These are phyloP conservation scores for Hydraecia micacea DNA, from an alignment of 2,888 invertebrate genomes.

Conservation along the genomic window DNA sequence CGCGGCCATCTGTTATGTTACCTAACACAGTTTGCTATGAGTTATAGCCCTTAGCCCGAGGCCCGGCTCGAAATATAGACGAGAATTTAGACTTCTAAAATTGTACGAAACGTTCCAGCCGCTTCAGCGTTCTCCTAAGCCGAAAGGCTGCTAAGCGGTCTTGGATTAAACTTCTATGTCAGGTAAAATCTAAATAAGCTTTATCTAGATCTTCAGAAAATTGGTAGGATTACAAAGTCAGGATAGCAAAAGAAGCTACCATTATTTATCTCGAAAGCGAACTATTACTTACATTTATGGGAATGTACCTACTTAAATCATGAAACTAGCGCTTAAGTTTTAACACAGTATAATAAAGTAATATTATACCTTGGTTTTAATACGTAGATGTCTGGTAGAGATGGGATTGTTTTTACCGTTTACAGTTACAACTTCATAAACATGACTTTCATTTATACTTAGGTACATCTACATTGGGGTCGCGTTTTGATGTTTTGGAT, in stretches of 20 bases:
- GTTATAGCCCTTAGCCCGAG: slow-evolving; percentile 52
- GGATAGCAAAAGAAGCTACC: neutral
- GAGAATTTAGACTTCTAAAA: slow-evolving; percentile 33
- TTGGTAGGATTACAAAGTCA: neutral
- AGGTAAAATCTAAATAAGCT: neutral
- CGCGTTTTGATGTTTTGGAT: neutral
- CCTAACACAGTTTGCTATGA: slow-evolving; percentile 60
- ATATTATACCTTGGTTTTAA: neutral
- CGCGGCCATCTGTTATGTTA: slow-evolving; percentile 56
- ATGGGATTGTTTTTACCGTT: neutral
- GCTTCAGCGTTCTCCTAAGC: neutral
- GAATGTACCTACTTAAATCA: neutral
- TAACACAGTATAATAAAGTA: neutral
- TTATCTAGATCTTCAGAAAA: neutral
- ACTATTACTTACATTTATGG: neutral
- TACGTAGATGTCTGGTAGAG: neutral
- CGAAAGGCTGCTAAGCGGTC: neutral
- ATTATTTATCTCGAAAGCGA: neutral
- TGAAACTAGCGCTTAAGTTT: neutral
- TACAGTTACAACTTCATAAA: neutral
- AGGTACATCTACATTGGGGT: too few relatives aligned
- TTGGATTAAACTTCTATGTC: neutral
- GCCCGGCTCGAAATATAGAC: slow-evolving; percentile 44
- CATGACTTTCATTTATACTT: neutral
- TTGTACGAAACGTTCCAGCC: slow-evolving; percentile 24